Base-by-base conservation (phyloP, 1,140 invertebrate species). In the Heliconius hewitsoni region DNA sequence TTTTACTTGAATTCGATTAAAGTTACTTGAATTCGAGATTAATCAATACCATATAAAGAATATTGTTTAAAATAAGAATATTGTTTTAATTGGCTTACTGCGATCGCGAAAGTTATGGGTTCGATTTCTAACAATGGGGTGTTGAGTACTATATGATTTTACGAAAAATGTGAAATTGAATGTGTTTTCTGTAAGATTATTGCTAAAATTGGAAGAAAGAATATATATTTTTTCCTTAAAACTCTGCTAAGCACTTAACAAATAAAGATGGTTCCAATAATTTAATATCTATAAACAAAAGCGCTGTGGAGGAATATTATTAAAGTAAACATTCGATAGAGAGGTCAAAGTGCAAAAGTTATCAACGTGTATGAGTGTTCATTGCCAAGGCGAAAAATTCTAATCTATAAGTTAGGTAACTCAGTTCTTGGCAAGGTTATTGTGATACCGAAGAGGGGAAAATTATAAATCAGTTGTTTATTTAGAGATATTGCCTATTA, bases 381-480 rank as follows among this genome's bases (percentile, higher is more conserved):
- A 66, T 66, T 66, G 60, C 60, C 60, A 66, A 66, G 60, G 60
- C 60, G 60, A 66, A 66, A 66, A 66, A 66, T 66, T 66, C 27
- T 66, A 66, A 66, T 66, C 60, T 30, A 27, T 13, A 66, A 66
- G 60, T 66, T 66, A 66, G 27, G 8, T 66, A 27, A 66, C 23
- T 66, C 3, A 16, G 60, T 30, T 66, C 60, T 27, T 66, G 4
- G 23, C 23, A 66, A 66, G 60, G 60, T 66, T 13, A 30, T 66
- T 23, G 1, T 66, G 60, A 30, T 16, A 66, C 3, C 11, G 23
- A 66, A 30, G 1, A 16, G 60, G n/a, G 60, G 11, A 30, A 30
- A 30, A 9, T 18, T n/a, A 30, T 30, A 30, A 66, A 23, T 19
- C 3, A 23, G 5, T 18, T 19, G 19, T 52, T 18, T 52, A 19